Evolutionary conservation across 2,888 invertebrate species (phyloP).

Genomic region (Thymelicus lineola): DNA sequence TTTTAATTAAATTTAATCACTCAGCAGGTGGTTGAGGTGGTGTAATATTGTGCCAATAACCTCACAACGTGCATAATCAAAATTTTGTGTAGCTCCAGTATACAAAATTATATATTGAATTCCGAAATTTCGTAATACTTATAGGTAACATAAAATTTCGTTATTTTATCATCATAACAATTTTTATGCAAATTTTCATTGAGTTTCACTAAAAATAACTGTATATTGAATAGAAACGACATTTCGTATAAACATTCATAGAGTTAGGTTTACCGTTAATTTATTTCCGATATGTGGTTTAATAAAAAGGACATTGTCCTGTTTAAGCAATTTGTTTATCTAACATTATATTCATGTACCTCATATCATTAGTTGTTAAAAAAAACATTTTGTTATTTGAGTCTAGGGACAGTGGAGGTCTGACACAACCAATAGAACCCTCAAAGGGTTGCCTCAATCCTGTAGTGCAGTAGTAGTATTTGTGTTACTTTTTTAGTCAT

Average conservation of each 20-base stretch:
- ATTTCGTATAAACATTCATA: neutral
- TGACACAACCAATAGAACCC: too few relatives aligned
- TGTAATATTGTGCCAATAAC: neutral
- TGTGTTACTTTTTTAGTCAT: too few relatives aligned
- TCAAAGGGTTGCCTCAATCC: too few relatives aligned
- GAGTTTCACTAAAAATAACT: neutral
- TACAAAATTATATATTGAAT: neutral
- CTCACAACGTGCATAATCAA: too few relatives aligned
- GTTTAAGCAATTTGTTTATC: neutral
- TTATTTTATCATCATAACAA: neutral
- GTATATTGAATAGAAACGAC: neutral
- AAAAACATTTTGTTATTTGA: too few relatives aligned
- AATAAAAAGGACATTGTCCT: constrained; percentile 5
- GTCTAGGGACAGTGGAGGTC: too few relatives aligned
- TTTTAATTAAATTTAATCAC: too few relatives aligned
- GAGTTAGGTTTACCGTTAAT: neutral
- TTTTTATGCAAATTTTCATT: neutral
- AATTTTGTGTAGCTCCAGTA: neutral
- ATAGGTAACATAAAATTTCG: neutral
- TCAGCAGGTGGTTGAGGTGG: neutral
- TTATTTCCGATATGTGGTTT: constrained; percentile 2
- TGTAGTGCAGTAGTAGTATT: too few relatives aligned
- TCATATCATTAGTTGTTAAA: too few relatives aligned
- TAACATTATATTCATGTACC: too few relatives aligned
- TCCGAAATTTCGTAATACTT: neutral